These are phyloP conservation scores for Myathropa florea DNA, from an alignment of 2,888 invertebrate genomes.

Conservation along the genomic window DNA sequence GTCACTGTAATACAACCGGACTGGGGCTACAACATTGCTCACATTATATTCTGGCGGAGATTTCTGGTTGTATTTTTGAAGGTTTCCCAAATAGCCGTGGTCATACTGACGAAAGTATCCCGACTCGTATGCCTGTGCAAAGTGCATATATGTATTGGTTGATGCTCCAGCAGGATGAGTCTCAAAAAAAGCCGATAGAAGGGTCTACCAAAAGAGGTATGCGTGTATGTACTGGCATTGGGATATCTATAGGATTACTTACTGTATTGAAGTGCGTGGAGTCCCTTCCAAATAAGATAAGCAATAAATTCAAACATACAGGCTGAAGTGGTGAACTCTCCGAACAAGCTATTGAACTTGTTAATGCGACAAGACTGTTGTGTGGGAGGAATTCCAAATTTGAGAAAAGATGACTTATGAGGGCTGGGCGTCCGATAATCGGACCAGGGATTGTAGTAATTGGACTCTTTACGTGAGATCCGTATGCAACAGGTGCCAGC, in stretches of 20 bases:
- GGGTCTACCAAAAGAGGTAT: slow-evolving; percentile 81
- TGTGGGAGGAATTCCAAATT: slow-evolving; percentile 85
- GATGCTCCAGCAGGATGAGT: slow-evolving; percentile 87
- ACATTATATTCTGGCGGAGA: slow-evolving; percentile 84
- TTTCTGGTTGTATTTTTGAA: slow-evolving; percentile 81
- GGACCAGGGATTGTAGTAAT: slow-evolving; percentile 81
- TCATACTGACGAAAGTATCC: slow-evolving; percentile 83
- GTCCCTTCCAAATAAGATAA: slow-evolving; percentile 79
- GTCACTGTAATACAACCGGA: slow-evolving; percentile 86
- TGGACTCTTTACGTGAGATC: slow-evolving; percentile 80
- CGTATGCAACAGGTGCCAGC: slow-evolving; percentile 87
- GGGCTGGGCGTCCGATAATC: slow-evolving; percentile 76
- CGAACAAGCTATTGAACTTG: slow-evolving; percentile 83
- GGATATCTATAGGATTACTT: slow-evolving; percentile 78
- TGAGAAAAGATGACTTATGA: slow-evolving; percentile 76
- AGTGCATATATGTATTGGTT: slow-evolving; percentile 86
- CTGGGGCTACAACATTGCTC: slow-evolving; percentile 83
- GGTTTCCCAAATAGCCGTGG: slow-evolving; percentile 82
- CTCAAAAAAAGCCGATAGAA: slow-evolving; percentile 84
- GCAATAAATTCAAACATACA: slow-evolving; percentile 75
- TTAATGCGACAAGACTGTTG: slow-evolving; percentile 74
- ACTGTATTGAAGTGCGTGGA: slow-evolving; percentile 77
- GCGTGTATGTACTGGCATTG: slow-evolving; percentile 82
- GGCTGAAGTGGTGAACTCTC: slow-evolving; percentile 79
- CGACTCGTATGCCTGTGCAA: slow-evolving; percentile 83